These are phyloP conservation scores for Phoxinus dragarum DNA, from an alignment of 2,797 vertebrate genomes.

Conservation along the genomic window DNA sequence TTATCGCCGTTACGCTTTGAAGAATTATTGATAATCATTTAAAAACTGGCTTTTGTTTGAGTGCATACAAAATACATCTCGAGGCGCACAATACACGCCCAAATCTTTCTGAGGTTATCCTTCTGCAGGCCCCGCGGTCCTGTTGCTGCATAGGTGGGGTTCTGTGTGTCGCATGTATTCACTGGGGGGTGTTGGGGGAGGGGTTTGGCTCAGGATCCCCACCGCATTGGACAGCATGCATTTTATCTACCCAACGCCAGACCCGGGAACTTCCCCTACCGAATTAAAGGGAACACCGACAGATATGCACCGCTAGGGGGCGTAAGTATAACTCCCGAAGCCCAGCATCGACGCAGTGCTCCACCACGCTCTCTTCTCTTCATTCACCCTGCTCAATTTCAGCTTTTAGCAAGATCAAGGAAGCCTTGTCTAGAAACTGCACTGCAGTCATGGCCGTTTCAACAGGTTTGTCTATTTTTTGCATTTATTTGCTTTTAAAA, in stretches of 20 bases:
- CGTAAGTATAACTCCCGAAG: constrained; percentile 7
- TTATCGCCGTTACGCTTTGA: background rate
- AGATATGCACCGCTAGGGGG: constrained; percentile 65
- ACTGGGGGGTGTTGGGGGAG: background rate
- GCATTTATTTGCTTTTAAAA: background rate
- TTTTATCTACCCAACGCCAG: background rate
- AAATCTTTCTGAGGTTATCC: background rate
- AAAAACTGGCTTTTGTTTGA: background rate
- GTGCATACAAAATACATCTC: background rate
- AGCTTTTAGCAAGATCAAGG: constrained; percentile 49
- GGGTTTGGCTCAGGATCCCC: constrained; percentile 16
- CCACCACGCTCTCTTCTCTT: constrained; percentile 37
- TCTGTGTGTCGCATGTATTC: constrained; percentile 23
- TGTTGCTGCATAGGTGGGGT: constrained; percentile 38
- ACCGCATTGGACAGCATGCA: constrained; percentile 1
- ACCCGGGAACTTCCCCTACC: background rate
- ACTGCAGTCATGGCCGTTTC: constrained; percentile 75
- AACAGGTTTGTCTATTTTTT: constrained; percentile 70
- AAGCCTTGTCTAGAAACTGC: constrained; percentile 29
- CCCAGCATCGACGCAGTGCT: constrained; percentile 54
- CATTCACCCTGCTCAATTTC: constrained; percentile 58
- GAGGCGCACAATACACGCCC: background rate
- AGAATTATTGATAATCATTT: background rate
- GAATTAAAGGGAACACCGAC: constrained; percentile 32
- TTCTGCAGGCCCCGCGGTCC: background rate